A percentile compares a stretch with the other conserved stretches of the same genome.
phyloP scores from a whole-genome alignment of 1,140 invertebrate species.

The Orchesella cincta region DNA sequence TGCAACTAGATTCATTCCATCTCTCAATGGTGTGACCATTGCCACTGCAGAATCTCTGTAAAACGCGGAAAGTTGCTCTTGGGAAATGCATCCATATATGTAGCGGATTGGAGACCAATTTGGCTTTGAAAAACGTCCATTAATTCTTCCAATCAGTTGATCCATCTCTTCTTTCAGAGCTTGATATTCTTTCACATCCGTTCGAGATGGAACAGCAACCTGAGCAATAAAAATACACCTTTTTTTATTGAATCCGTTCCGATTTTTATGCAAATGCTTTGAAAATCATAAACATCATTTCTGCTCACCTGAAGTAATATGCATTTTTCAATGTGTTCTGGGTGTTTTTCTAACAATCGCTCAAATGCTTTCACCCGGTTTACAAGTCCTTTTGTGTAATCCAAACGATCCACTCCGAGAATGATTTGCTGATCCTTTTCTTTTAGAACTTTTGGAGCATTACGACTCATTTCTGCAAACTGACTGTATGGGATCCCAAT shows the following conservation, averaged over 20 bases:
- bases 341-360: conserved; percentile 56
- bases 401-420: conserved; percentile 58
- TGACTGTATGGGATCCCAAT: conserved; percentile 57
- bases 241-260: too few species aligned
- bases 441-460: conserved; percentile 54
- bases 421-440: conserved; percentile 55
- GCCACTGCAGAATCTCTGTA: conserved; percentile 57
- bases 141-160: conserved; percentile 56
- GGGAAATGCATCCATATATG: conserved; percentile 56
- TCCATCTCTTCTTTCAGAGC: conserved; percentile 58
- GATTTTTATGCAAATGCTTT: not conserved
- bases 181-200: conserved; percentile 58
- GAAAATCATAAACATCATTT: not conserved
- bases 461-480: conserved; percentile 54
- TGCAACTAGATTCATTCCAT: conserved; percentile 61
- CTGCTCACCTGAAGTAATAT: conserved; percentile 52
- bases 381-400: conserved; percentile 60
- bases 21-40: conserved; percentile 57
- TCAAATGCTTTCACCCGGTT: conserved; percentile 58
- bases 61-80: conserved; percentile 57
- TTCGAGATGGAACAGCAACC: conserved; percentile 58
- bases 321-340: conserved; percentile 56
- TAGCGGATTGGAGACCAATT: conserved; percentile 60
- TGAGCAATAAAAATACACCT: conserved; percentile 29
- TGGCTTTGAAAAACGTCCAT: conserved; percentile 57